phyloP scores from a whole-genome alignment of 2,888 invertebrate species.

The Apoderus coryli region DNA sequence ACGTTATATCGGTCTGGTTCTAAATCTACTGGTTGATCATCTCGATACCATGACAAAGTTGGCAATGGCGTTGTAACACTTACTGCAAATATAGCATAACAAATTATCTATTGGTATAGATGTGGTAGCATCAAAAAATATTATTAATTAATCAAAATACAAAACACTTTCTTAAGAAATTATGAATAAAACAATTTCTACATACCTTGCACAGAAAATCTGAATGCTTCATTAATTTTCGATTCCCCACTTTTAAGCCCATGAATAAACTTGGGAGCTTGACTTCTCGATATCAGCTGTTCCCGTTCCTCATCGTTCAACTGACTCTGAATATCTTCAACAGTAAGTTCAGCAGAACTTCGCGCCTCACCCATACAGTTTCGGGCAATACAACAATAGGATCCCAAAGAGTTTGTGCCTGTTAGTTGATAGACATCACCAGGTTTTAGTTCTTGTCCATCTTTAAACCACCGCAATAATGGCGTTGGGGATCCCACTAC shows the following conservation, averaged over 20 bases:
- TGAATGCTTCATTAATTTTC: slow-evolving; percentile 67
- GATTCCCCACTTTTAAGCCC: slow-evolving; percentile 72
- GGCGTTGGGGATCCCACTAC: slow-evolving; percentile 88
- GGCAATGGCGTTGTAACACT: slow-evolving; percentile 64
- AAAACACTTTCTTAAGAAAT: too few species aligned
- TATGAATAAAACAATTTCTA: too few species aligned
- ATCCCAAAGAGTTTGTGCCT: slow-evolving; percentile 77
- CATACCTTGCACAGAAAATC: slow-evolving; percentile 65
- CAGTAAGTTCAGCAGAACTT: slow-evolving; percentile 73
- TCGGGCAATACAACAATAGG: slow-evolving; percentile 76
- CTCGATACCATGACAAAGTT: slow-evolving; percentile 73
- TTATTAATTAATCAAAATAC: too few species aligned
- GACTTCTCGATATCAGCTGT: slow-evolving; percentile 58
- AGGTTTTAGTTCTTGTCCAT: slow-evolving; percentile 80
- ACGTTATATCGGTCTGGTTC: slow-evolving; percentile 51
- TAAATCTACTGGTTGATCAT: slow-evolving; percentile 63
- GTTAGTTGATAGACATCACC: slow-evolving; percentile 87
- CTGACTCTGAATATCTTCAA: slow-evolving; percentile 84
- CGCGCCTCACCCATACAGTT: slow-evolving; percentile 86
- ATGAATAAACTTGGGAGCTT: slow-evolving; percentile 69
- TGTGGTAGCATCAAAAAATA: too few species aligned
- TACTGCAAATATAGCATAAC: too few species aligned
- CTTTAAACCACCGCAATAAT: slow-evolving; percentile 78
- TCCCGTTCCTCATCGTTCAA: slow-evolving; percentile 73
- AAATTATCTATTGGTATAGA: too few species aligned